phyloP scores from a whole-genome alignment of 2,113 vertebrate species.

The Megaleporinus macrocephalus region DNA sequence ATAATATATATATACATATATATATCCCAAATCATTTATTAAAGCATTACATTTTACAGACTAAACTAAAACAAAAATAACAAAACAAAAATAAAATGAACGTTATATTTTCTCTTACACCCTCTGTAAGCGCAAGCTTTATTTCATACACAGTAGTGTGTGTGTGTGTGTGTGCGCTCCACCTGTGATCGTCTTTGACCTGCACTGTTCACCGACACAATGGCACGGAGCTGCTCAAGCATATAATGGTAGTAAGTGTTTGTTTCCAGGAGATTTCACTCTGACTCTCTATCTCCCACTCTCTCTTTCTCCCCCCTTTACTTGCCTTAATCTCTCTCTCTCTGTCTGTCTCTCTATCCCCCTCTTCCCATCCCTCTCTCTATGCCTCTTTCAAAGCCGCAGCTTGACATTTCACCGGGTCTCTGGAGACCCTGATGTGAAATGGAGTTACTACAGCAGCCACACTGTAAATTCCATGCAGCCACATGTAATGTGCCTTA shows the following conservation, averaged over 20 bases:
- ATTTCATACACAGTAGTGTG: slow-evolving; percentile 46
- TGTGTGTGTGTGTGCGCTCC: slow-evolving; percentile 48
- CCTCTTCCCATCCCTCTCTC: slow-evolving; percentile 61
- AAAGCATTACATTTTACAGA: too few relatives aligned
- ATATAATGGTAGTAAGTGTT: slow-evolving; percentile 96
- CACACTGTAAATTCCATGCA: slow-evolving; percentile 99
- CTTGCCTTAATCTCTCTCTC: slow-evolving; percentile 51
- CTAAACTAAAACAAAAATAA: background rate
- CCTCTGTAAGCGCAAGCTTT: background rate
- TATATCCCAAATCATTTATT: background rate
- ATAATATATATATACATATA: too few relatives aligned
- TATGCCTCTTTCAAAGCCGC: slow-evolving; percentile 88
- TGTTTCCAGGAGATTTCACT: slow-evolving; percentile 98
- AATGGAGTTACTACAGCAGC: slow-evolving; percentile 98
- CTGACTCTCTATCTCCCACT: slow-evolving; percentile 46
- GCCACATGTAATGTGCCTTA: slow-evolving; percentile 98
- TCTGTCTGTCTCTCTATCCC: slow-evolving; percentile 41
- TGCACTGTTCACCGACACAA: slow-evolving; percentile 77
- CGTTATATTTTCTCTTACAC: background rate
- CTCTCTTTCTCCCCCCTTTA: slow-evolving; percentile 41
- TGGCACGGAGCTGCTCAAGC: slow-evolving; percentile 84
- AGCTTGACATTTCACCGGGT: slow-evolving; percentile 98
- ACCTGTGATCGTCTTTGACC: slow-evolving; percentile 77
- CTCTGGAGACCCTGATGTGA: slow-evolving; percentile 93
- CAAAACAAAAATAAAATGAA: background rate